These are phyloP conservation scores for Phymanthus crucifer DNA, from an alignment of 92 coral and sea anemone genomes.

Conservation along the genomic window DNA sequence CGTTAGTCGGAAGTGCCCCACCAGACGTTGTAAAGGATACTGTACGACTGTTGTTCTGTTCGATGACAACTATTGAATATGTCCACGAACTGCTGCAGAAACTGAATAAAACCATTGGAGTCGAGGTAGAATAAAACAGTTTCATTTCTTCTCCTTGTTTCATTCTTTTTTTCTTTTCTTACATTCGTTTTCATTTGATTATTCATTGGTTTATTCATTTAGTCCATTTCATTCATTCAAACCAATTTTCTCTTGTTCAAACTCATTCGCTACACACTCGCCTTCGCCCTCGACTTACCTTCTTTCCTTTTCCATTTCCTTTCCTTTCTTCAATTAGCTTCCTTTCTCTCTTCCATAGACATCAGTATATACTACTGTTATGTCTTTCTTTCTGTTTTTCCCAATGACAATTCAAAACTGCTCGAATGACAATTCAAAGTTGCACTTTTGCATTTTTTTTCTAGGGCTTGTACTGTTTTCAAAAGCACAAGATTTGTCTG, in stretches of 20 bases:
- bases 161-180: not conserved
- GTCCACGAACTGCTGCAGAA: constrained; percentile 25
- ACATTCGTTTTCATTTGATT: not conserved
- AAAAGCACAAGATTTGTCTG: constrained; percentile 29
- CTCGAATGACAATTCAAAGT: too few species aligned
- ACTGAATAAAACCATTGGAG: constrained; percentile 19
- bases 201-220: not conserved
- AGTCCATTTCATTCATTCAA: not conserved
- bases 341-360: not conserved
- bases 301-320: not conserved
- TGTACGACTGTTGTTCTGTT: constrained; percentile 35
- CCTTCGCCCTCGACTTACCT: not conserved
- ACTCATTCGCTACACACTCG: not conserved
- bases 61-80: not conserved
- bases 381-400: too few species aligned
- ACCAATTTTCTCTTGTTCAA: too few species aligned
- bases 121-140: constrained; percentile 33
- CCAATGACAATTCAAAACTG: too few species aligned
- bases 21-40: constrained; percentile 38
- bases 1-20: constrained; percentile 24
- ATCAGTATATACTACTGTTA: not conserved
- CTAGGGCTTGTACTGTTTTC: constrained; percentile 21
- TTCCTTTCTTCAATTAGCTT: not conserved
- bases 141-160: not conserved
- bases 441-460: not conserved